Evolutionary conservation across 2,888 invertebrate genomes (phyloP), one percentile per base, ranked within the genome.

Genomic region (Cataglyphis rosenhaueri): DNA sequence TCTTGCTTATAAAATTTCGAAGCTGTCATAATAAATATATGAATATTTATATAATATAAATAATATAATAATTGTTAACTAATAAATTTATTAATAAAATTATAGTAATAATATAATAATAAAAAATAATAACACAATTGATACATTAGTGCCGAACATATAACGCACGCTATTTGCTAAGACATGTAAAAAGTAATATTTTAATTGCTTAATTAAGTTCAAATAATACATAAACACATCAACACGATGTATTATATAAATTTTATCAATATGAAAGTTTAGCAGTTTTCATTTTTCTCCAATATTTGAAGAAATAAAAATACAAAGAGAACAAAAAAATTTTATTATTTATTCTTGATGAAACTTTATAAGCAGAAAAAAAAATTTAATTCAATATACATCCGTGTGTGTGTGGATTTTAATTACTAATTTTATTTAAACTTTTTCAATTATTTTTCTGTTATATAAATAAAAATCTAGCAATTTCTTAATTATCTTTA

Each of bases 371-470:
- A 4, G 5, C 25, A 44, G 8, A 21, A 12, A 21, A 21, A 21
- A 21, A 57, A 57, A 21, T 57, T 52, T n/a, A 21, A 57, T 57
- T 21, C 1, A 55, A 21, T 57, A 10, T 10, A 3, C 21, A 5
- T 55, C 3, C 3, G 41, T 44, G 12, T 15, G 3, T 32, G 41
- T n/a, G 8, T 52, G 8, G 0, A 52, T 52, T 52, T 66, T 66
- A 44, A 66, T 66, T 66, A 25, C 25, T 41, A 41, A 65, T 21
- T 66, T 25, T 18, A 35, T 44, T 41, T 44, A 66, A 65, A 25
- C 3, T 44, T 18, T 29, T 48, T 6, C 2, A 48, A 0, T 18
- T n/a, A 52, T n/a, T 52, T 52, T 2, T 52, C 6, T 57, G 57
- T 55, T n/a, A 55, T 21, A 57, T n/a, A 5, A 57, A 57, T 21